Evolutionary conservation across 2,797 vertebrate genomes (phyloP).

Genomic region (Paedocypris micromegethes): DNA sequence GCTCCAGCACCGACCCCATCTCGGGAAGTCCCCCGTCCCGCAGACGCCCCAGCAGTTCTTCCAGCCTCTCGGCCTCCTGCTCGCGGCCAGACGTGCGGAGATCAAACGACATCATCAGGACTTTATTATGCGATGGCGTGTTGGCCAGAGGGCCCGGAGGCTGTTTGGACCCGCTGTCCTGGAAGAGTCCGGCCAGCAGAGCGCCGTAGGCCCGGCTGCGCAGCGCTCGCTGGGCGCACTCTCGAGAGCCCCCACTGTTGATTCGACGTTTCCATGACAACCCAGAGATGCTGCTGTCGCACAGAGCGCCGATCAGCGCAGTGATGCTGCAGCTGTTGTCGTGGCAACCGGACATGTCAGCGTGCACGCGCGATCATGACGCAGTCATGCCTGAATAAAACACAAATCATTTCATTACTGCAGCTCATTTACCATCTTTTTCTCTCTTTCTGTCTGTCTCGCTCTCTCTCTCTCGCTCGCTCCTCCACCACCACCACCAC

Average conservation of each 20-base stretch:
- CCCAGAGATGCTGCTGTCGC: conserved; percentile 77
- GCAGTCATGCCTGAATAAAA: conserved; percentile 13
- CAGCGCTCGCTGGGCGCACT: conserved; percentile 67
- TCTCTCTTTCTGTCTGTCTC: no score
- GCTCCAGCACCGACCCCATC: conserved; percentile 75
- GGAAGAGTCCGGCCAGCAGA: conserved; percentile 82
- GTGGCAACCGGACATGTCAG: conserved; percentile 39
- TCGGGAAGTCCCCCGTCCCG: conserved; percentile 65
- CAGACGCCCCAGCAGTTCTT: conserved; percentile 76
- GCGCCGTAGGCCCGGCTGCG: conserved; percentile 77
- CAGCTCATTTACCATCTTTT: no score
- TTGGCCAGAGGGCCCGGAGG: conserved; percentile 46
- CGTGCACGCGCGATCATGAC: not conserved
- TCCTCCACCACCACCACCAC: no score
- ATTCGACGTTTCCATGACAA: conserved; percentile 75
- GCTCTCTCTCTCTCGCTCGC: no score
- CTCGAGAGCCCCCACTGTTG: conserved; percentile 67
- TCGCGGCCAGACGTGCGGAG: conserved; percentile 78
- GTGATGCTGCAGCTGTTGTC: conserved; percentile 75
- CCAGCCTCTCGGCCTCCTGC: conserved; percentile 82
- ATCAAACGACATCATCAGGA: conserved; percentile 92
- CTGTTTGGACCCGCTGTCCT: conserved; percentile 66
- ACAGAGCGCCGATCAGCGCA: conserved; percentile 78
- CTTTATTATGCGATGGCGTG: conserved; percentile 82
- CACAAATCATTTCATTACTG: not conserved